phyloP scores from a whole-genome alignment of 1,140 invertebrate species.

The Brachionus angularis region DNA sequence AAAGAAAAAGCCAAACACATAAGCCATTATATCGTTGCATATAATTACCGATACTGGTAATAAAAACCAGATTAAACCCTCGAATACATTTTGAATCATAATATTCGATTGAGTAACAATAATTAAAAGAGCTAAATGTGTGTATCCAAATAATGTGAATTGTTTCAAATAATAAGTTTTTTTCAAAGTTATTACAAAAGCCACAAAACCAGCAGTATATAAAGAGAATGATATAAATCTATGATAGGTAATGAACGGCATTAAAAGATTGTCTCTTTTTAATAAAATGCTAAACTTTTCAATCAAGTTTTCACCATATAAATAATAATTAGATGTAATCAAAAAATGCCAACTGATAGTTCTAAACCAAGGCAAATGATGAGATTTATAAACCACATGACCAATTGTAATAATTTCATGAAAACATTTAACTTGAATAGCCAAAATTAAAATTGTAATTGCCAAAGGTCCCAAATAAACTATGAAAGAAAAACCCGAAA shows the following conservation, averaged over 20 bases:
- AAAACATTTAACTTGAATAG: slow-evolving; percentile 95
- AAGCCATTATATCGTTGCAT: slow-evolving; percentile 98
- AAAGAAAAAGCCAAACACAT: slow-evolving; percentile 98
- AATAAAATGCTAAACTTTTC: slow-evolving; percentile 87
- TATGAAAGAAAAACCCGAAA: neutral
- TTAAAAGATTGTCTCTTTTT: slow-evolving; percentile 86
- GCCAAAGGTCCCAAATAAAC: slow-evolving; percentile 1
- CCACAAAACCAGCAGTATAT: slow-evolving; percentile 93
- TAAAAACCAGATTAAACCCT: slow-evolving; percentile 80
- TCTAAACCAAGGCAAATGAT: slow-evolving; percentile 95
- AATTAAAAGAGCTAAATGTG: slow-evolving; percentile 89
- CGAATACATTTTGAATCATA: slow-evolving; percentile 95
- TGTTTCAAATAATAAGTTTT: slow-evolving; percentile 97
- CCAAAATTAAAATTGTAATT: neutral
- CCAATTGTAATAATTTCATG: slow-evolving; percentile 99
- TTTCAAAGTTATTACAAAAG: slow-evolving; percentile 92
- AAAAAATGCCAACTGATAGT: slow-evolving; percentile 98
- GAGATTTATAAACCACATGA: slow-evolving; percentile 92
- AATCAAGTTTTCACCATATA: slow-evolving; percentile 91
- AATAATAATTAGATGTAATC: slow-evolving; percentile 96
- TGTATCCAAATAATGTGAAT: slow-evolving; percentile 96
- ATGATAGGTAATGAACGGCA: slow-evolving; percentile 87
- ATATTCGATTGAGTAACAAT: slow-evolving; percentile 95
- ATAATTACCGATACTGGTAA: slow-evolving; percentile 97
- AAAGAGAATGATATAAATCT: slow-evolving; percentile 93